Evolutionary conservation across 2,797 vertebrate species (phyloP), one percentile per base, ranked within the genome.

Genomic region (Smutsia temminckii): DNA sequence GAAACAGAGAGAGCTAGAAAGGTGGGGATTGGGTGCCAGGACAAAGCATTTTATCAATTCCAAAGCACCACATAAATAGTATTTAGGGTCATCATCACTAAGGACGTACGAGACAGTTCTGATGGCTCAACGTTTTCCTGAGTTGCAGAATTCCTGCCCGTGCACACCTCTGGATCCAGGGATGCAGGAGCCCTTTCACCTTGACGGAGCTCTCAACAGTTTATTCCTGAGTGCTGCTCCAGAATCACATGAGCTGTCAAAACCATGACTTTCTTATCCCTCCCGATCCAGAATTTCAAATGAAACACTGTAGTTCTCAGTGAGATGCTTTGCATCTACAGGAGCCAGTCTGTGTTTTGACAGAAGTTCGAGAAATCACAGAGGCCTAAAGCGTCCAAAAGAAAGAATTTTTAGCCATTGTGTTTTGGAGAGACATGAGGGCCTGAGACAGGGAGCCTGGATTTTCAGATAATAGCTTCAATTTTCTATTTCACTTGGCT

Each of bases 401-500:
- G 25, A 79, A 85, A 95, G 71, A 79, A 27, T 3, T 40, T 55
- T 42, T 13, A 87, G 32, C 1, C 37, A 72, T 75, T 23, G 21
- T 7, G 21, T 74, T 94, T 64, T 57, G 46, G 59, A 86, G 77
- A 85, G 51, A 75, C 61, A 37, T 34, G 55, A 34, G 23, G 29
- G 49, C 37, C 66, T 3, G 27, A 86, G 63, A 95, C 40, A 55
- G 46, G 27, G 57, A 85, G 79, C 17, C 32, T 42, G 18, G 34
- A 75, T 91, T 84, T 88, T 96, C 61, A 61, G 64, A 84, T 89
- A 89, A 95, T 89, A 42, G 64, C 37, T 71, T 85, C 66, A 80
- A 77, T 95, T 95, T 94, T 94, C 92, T 57, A 81, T 85, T 96
- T 95, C 11, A 72, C 61, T 94, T 94, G 77, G 78, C 89, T 95